These are phyloP conservation scores for Alcis repandata DNA, from an alignment of 2,888 invertebrate genomes.

Conservation along the genomic window DNA sequence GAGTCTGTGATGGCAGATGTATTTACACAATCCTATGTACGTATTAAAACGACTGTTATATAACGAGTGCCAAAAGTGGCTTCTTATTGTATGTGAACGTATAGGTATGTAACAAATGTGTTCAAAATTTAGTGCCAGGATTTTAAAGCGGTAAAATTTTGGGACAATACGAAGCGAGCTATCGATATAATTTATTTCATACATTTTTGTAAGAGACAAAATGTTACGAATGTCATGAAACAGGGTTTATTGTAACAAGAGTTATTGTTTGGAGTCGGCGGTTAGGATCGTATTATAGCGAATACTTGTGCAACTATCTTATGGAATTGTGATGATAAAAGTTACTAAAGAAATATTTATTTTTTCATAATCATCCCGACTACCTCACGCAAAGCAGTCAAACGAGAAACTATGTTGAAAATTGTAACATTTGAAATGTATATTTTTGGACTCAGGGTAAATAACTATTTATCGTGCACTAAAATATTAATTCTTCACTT, in stretches of 20 bases:
- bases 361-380: constrained; percentile 55
- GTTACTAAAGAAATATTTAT: constrained; percentile 51
- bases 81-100: constrained; percentile 54
- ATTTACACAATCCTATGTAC: constrained; percentile 29
- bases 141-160: constrained; percentile 48
- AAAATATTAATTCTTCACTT: constrained; percentile 30
- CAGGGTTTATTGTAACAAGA: constrained; percentile 54
- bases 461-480: constrained; percentile 42
- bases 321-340: constrained; percentile 56
- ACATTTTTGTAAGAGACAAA: constrained; percentile 46
- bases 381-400: constrained; percentile 61
- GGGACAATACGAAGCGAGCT: constrained; percentile 57
- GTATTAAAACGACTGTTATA: constrained; percentile 40
- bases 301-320: constrained; percentile 39
- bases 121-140: constrained; percentile 71
- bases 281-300: constrained; percentile 34
- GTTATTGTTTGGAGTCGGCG: constrained; percentile 9
- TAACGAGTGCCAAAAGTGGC: constrained; percentile 76
- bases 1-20: constrained; percentile 17
- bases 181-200: constrained; percentile 45
- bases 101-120: constrained; percentile 65
- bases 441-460: constrained; percentile 49
- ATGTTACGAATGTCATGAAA: constrained; percentile 45
- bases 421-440: constrained; percentile 38
- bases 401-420: constrained; percentile 41